Base-by-base conservation (phyloP, 2,113 vertebrate species). In the Rhinogobius similis region DNA sequence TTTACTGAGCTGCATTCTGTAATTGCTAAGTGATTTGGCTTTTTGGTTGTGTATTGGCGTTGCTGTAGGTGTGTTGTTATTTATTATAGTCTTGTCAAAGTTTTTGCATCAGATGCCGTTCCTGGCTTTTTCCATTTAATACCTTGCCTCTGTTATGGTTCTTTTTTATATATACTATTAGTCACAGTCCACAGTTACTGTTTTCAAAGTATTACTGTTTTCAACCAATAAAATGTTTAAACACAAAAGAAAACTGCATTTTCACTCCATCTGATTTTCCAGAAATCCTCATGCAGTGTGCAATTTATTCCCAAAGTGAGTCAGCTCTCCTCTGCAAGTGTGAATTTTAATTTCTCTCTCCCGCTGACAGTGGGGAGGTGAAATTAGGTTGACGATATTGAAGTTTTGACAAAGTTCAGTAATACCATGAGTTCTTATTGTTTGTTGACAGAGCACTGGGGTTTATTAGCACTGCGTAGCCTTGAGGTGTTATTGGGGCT, bases 401-500 rank as follows among this genome's bases (percentile, higher is more conserved):
- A 70, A 81, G 43, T 78, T 87, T 82, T 63, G 18, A 75, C 74
- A 75, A 83, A 83, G 68, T 82, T 79, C 36, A 14, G 76, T 78
- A 26, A 55, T 79, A 74, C 62, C 50, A 62, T 27, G 71, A 71
- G 73, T 81, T 87, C 52, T 73, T 69, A 78, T 69, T 83, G 76
- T 82, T 83, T 86, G 72, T 75, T 81, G 72, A 75, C 74, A 72
- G 58, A 79, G 70, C 75, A 62, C 70, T 68, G 68, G 72, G 73
- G 70, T 76, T 88, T 83, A 86, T 84, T 85, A 83, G 84, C 66
- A 81, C 0, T 32, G 67, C 74, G 38, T 82, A 81, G 86, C 85
- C 85, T 72, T 70, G 69, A 82, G 88, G 77, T 84, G 72, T 85
- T 82, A 73, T 68, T 79, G 62, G 21, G 68, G 67, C 65, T 67